Percentiles rank a stretch among this genome's conserved stretches.
Evolutionary conservation across 2,888 invertebrate genomes (phyloP).

Genomic region (Matsumyia berberina): DNA sequence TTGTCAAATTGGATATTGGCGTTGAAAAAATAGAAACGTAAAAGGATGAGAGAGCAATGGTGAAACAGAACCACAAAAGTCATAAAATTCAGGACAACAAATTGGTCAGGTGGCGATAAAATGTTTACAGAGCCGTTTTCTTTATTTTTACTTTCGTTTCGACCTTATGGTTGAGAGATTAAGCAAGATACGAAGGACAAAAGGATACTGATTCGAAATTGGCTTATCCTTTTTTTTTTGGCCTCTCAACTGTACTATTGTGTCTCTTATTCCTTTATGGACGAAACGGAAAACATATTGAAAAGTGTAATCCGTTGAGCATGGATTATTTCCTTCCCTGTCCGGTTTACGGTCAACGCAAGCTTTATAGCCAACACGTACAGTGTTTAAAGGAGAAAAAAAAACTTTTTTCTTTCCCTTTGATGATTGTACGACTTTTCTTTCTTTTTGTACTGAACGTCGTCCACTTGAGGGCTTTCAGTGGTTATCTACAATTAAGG

Average conservation of each 20-base stretch:
- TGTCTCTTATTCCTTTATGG: slow-evolving; percentile 15
- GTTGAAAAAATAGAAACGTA: slow-evolving; percentile 38
- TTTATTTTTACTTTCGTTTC: slow-evolving; percentile 38
- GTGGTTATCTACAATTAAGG: no score
- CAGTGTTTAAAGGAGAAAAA: neutral
- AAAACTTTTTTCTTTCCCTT: neutral
- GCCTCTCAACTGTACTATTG: slow-evolving; percentile 16
- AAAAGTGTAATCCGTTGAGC: slow-evolving; percentile 24
- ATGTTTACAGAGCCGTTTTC: slow-evolving; percentile 46
- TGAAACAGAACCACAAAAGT: slow-evolving; percentile 38
- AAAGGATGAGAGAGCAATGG: slow-evolving; percentile 10
- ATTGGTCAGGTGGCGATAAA: slow-evolving; percentile 70
- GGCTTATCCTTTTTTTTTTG: slow-evolving; percentile 28
- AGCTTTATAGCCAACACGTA: neutral
- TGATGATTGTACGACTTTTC: no score
- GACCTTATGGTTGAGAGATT: slow-evolving; percentile 52
- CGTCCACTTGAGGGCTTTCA: no score
- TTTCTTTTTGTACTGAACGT: no score
- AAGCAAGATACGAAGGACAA: slow-evolving; percentile 20
- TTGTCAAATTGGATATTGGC: slow-evolving; percentile 58
- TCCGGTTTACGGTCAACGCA: neutral
- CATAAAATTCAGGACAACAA: slow-evolving; percentile 54
- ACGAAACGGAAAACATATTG: neutral
- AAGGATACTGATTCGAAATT: slow-evolving; percentile 48
- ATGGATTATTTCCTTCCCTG: slow-evolving; percentile 34